Conservation (phyloP, 2,888 invertebrate genomes). For the Melanotus villosus region DNA sequence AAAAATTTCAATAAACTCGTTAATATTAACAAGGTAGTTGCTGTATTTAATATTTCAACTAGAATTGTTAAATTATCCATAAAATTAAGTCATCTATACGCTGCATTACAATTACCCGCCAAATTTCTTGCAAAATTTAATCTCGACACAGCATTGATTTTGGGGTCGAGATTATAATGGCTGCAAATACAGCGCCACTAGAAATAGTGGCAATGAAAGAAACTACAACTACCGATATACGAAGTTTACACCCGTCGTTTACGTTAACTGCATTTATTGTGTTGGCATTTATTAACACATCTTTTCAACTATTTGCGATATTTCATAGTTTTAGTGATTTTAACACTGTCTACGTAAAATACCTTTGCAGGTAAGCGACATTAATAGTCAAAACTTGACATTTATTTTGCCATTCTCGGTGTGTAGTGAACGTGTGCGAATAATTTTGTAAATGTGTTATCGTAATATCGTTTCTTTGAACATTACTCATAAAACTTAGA, state of each 20-base stretch:
- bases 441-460: no score
- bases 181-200: conserved; percentile 22
- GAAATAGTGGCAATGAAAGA: conserved; percentile 1
- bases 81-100: no score
- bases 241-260: conserved; percentile 39
- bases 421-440: no score
- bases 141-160: conserved; percentile 21
- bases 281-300: neutral
- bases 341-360: neutral
- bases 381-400: conserved; percentile 9
- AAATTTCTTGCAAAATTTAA: conserved; percentile 27
- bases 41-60: no score
- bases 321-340: conserved; percentile 2
- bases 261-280: neutral
- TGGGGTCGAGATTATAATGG: conserved; percentile 40
- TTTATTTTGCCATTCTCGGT: neutral
- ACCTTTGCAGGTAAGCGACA: conserved; percentile 21
- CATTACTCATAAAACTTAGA: no score
- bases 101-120: no score
- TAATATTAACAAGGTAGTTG: no score
- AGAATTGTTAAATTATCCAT: no score
- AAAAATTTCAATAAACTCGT: no score
- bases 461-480: no score
- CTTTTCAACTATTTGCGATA: neutral
- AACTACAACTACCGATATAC: conserved; percentile 18